These are phyloP conservation scores for Lottia gigantea DNA, from an alignment of 2,888 invertebrate species.

Conservation along the genomic window DNA sequence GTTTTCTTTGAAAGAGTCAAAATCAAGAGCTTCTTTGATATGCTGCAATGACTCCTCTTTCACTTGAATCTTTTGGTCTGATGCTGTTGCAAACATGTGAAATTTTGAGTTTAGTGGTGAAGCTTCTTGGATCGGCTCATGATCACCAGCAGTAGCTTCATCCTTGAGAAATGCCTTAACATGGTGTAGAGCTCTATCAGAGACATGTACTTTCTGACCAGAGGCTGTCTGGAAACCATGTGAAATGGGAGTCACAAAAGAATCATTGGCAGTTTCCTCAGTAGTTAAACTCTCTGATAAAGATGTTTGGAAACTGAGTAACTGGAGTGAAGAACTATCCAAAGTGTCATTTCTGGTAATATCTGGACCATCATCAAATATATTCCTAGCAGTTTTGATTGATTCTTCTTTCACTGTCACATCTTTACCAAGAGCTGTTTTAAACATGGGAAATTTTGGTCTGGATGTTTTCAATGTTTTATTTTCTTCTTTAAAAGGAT, in stretches of 20 bases:
- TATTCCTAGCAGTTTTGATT: neutral
- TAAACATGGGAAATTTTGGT: neutral
- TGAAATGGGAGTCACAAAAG: neutral
- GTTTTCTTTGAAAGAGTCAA: slow-evolving; percentile 2
- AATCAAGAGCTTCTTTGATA: slow-evolving; percentile 22
- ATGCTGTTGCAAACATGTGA: slow-evolving; percentile 24
- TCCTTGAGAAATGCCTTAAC: slow-evolving; percentile 5
- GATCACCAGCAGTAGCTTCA: neutral
- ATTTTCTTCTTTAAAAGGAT: neutral
- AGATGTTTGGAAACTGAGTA: too few species aligned
- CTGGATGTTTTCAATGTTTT: neutral
- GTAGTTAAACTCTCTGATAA: too few species aligned
- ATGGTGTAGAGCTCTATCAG: slow-evolving; percentile 25
- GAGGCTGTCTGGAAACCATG: slow-evolving; percentile 25
- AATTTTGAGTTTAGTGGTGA: neutral
- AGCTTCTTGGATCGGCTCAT: too few species aligned
- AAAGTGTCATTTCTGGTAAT: neutral
- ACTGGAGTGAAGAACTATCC: too few species aligned
- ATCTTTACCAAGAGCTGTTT: neutral
- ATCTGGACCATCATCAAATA: neutral
- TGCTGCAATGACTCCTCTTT: slow-evolving; percentile 20
- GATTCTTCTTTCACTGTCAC: neutral
- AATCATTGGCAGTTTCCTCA: too few species aligned
- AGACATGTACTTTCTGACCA: slow-evolving; percentile 22
- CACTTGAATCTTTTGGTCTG: slow-evolving; percentile 23